Percentiles rank a stretch among this genome's conserved stretches.
Conservation (phyloP, 2,113 vertebrate genomes). For the Aythya baeri region DNA sequence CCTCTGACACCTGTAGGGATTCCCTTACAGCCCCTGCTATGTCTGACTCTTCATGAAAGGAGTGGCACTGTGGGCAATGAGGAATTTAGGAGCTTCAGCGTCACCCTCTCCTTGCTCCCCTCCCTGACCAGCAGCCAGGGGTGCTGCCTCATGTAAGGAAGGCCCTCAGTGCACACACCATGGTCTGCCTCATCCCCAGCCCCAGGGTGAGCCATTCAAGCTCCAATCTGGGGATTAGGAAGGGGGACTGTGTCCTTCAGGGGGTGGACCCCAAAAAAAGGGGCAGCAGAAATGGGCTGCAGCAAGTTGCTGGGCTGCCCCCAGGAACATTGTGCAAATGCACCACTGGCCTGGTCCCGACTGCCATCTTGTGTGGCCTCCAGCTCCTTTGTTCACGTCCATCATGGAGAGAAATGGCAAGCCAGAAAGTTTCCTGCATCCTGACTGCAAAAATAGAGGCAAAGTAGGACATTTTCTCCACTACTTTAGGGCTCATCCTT, state of each 20-base stretch:
- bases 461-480: conserved; percentile 44
- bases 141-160: background rate
- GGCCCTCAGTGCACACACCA: background rate
- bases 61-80: background rate
- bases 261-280: background rate
- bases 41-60: background rate
- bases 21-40: background rate
- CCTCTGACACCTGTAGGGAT: background rate
- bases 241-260: background rate
- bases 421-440: background rate
- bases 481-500: conserved; percentile 29
- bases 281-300: background rate
- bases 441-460: conserved; percentile 1
- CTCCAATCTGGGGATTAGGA: background rate
- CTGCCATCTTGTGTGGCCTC: background rate
- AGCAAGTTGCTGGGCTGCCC: background rate
- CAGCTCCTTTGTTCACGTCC: background rate
- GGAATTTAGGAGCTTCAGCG: background rate
- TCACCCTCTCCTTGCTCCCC: background rate
- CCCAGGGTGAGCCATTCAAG: background rate
- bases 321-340: background rate
- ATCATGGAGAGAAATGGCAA: background rate
- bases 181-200: background rate
- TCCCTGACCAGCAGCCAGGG: background rate
- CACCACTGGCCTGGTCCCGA: background rate